Percentiles rank a stretch among this genome's conserved stretches.
These are phyloP conservation scores for Temnothorax ravouxi DNA, from an alignment of 2,888 invertebrate species.

Conservation along the genomic window DNA sequence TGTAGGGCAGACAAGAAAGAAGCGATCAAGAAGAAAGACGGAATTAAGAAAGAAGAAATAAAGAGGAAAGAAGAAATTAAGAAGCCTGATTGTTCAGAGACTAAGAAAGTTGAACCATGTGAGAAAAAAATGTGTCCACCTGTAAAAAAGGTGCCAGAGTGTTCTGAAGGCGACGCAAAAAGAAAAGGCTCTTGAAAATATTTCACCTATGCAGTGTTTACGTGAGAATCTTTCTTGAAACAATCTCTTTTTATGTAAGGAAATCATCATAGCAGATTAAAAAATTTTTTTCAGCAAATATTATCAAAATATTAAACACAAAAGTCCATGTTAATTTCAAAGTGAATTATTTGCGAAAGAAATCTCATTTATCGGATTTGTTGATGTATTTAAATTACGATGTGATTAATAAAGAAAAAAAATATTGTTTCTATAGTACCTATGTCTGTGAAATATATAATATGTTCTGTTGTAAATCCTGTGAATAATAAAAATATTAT, in stretches of 20 bases:
- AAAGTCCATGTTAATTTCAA: background rate
- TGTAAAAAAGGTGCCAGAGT: constrained; percentile 68
- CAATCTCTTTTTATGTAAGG: background rate
- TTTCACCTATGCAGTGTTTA: background rate
- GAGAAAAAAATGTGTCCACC: constrained; percentile 66
- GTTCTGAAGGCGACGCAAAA: constrained; percentile 48
- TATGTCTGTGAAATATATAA: constrained; percentile 1
- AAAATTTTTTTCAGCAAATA: background rate
- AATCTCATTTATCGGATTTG: background rate
- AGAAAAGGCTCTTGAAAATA: background rate
- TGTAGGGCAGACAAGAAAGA: background rate
- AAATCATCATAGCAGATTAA: background rate
- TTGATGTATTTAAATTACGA: background rate
- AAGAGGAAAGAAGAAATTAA: constrained; percentile 17
- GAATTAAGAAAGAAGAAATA: background rate
- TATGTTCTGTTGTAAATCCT: constrained; percentile 5
- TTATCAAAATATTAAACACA: background rate
- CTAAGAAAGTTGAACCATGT: constrained; percentile 47
- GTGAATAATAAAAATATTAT: constrained; percentile 18
- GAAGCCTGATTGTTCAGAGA: constrained; percentile 12
- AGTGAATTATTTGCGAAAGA: background rate
- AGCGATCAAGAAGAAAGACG: background rate
- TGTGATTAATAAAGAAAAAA: background rate
- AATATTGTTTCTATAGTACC: background rate
- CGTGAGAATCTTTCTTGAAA: background rate